Percentiles rank a stretch among this genome's conserved stretches.
These are phyloP conservation scores for Alaudala cheleensis DNA, from an alignment of 2,113 vertebrate species.

Conservation along the genomic window DNA sequence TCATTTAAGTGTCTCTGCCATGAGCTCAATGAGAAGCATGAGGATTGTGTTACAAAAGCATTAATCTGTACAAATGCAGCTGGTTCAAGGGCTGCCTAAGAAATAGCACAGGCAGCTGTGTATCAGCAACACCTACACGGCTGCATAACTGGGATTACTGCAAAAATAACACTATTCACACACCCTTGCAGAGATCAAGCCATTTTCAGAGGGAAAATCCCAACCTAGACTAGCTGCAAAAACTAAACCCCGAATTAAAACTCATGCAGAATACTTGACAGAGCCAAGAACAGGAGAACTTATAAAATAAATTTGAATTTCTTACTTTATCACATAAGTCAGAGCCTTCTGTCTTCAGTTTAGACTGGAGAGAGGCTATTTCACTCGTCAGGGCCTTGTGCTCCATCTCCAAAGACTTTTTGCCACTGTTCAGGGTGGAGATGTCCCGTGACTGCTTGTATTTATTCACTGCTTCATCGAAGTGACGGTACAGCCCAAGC, in stretches of 20 bases:
- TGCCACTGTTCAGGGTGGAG: constrained; percentile 88
- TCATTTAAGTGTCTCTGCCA: neutral
- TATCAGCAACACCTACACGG: neutral
- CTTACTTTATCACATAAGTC: constrained; percentile 94
- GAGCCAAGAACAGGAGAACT: neutral
- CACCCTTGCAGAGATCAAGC: neutral
- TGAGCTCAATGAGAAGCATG: neutral
- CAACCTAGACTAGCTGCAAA: neutral
- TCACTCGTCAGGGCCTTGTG: constrained; percentile 89
- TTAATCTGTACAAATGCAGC: neutral
- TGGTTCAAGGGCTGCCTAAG: neutral
- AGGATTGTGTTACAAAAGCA: neutral
- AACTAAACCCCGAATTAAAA: neutral
- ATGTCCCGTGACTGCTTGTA: constrained; percentile 95
- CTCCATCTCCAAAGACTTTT: constrained; percentile 90
- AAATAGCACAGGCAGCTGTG: neutral
- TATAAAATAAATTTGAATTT: neutral
- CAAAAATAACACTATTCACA: neutral
- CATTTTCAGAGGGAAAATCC: neutral
- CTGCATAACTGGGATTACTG: neutral
- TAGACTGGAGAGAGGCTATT: constrained; percentile 87
- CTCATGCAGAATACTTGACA: neutral
- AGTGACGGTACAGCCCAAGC: constrained; percentile 93
- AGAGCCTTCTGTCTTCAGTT: constrained; percentile 93
- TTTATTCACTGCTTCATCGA: constrained; percentile 94